A percentile compares a stretch with the other conserved stretches of the same genome.
Conservation (phyloP, 2,888 invertebrate species). For the Lasius platythorax region DNA sequence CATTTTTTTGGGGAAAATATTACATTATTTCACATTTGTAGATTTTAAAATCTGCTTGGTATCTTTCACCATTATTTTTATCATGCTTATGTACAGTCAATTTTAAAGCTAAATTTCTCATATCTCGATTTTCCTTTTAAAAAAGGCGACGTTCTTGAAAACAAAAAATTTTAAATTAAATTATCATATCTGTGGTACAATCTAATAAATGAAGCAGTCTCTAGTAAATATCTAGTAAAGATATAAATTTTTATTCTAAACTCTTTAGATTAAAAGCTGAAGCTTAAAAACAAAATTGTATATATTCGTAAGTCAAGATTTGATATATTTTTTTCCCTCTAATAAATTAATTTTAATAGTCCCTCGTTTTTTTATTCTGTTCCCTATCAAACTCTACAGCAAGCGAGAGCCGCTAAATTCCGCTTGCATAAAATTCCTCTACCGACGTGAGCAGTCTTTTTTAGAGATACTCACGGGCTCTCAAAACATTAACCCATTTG, state of each 20-base stretch:
- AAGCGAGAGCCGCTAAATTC: not conserved
- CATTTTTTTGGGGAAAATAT: too few relatives aligned
- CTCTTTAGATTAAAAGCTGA: not conserved
- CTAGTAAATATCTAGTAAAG: not conserved
- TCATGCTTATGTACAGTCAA: not conserved
- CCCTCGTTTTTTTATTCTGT: not conserved
- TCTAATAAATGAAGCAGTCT: not conserved
- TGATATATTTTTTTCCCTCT: not conserved
- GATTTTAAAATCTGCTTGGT: not conserved
- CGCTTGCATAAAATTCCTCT: not conserved
- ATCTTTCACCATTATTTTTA: not conserved
- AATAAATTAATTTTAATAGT: not conserved
- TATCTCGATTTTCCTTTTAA: not conserved
- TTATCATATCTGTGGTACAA: not conserved
- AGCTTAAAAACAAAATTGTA: not conserved
- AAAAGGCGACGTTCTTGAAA: not conserved
- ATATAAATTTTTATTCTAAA: not conserved
- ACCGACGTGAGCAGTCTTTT: not conserved
- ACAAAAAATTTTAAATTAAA: not conserved
- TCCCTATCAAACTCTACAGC: not conserved
- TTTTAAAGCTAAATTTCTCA: not conserved
- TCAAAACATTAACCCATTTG: conserved; percentile 39
- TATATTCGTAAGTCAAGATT: not conserved
- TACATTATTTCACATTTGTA: too few relatives aligned
- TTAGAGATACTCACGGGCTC: not conserved